Evolutionary conservation across 2,113 vertebrate genomes (phyloP).

Genomic region (Aleadryas rufinucha): DNA sequence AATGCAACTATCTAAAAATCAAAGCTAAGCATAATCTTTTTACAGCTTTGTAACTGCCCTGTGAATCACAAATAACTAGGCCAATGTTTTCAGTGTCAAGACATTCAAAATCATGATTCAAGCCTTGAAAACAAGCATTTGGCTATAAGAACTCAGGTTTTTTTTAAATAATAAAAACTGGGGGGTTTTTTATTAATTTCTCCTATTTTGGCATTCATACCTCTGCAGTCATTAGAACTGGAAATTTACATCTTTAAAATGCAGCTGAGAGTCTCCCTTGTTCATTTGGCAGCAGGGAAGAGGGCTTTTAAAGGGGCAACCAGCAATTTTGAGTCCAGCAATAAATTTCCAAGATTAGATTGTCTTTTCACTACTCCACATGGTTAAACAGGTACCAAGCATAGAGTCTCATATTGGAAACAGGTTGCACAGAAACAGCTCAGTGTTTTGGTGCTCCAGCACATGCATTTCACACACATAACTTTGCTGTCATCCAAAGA

Average conservation of each 20-base stretch:
- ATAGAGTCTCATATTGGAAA: not conserved
- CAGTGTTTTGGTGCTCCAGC: not conserved
- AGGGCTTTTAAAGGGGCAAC: not conserved
- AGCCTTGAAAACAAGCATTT: not conserved
- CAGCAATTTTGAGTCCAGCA: not conserved
- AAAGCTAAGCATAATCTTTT: conserved; percentile 27
- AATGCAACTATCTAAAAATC: not conserved
- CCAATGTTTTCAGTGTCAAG: not conserved
- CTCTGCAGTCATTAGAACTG: not conserved
- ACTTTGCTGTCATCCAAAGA: not conserved
- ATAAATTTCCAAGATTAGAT: not conserved
- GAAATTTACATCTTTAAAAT: not conserved
- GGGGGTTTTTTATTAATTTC: not conserved
- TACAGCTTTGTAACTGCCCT: not conserved
- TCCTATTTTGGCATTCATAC: not conserved
- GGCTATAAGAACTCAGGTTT: not conserved
- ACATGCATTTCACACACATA: not conserved
- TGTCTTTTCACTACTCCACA: not conserved
- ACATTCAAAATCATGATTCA: not conserved
- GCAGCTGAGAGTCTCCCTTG: not conserved
- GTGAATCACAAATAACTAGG: not conserved
- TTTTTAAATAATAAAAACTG: not conserved
- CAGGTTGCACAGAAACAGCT: not conserved
- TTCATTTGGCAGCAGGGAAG: not conserved
- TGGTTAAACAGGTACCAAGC: not conserved